These are phyloP conservation scores for Urocolius indicus DNA, from an alignment of 2,113 vertebrate genomes.

Conservation along the genomic window DNA sequence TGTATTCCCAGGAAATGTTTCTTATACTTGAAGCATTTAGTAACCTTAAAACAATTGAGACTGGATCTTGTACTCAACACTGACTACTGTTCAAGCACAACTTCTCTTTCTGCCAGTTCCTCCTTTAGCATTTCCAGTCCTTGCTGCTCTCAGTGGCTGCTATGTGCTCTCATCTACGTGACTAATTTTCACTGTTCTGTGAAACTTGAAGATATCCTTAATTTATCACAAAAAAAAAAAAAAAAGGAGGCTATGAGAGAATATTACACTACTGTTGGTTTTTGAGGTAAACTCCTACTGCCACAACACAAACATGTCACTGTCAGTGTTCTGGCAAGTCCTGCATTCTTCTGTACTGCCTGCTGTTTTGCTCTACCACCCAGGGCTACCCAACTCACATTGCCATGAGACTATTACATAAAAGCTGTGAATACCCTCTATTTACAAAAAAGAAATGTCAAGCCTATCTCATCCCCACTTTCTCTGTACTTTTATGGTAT, in stretches of 20 bases:
- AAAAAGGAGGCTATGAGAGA: neutral
- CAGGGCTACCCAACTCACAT: neutral
- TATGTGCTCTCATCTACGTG: neutral
- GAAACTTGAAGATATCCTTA: neutral
- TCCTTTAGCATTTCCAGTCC: neutral
- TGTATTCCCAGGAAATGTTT: neutral
- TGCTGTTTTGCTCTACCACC: neutral
- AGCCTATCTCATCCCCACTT: neutral
- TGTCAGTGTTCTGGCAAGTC: neutral
- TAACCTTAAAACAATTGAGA: neutral
- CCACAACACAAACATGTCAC: neutral
- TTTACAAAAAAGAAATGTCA: neutral
- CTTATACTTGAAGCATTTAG: neutral
- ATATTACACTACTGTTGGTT: neutral
- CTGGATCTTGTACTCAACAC: neutral
- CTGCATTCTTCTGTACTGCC: neutral
- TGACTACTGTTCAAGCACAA: neutral
- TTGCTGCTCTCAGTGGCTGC: neutral
- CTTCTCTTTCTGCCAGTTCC: neutral
- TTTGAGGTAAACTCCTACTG: neutral
- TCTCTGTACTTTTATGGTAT: neutral
- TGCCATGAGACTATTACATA: neutral
- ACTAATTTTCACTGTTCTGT: neutral
- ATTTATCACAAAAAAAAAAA: neutral
- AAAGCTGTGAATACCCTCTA: neutral